Percentiles rank a stretch among this genome's conserved stretches.
These are phyloP conservation scores for Acleris emargana DNA, from an alignment of 2,888 invertebrate genomes.

Conservation along the genomic window DNA sequence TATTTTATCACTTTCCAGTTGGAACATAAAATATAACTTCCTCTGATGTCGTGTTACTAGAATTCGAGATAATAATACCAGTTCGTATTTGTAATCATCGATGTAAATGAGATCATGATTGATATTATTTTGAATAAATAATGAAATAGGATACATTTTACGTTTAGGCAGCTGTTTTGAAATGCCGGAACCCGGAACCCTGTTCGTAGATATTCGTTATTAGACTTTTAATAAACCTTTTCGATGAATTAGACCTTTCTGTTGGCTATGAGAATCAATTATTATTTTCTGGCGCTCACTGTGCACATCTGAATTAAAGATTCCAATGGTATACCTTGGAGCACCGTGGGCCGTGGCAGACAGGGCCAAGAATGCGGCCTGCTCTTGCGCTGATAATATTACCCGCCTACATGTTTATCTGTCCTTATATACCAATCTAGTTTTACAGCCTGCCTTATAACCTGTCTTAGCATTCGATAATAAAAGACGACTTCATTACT, in stretches of 20 bases:
- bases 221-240: not conserved
- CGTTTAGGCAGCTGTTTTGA: slow-evolving; percentile 1
- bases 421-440: slow-evolving; percentile 23
- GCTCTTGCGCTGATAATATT: slow-evolving; percentile 28
- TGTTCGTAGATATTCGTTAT: not conserved
- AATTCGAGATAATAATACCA: slow-evolving; percentile 20
- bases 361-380: slow-evolving; percentile 23
- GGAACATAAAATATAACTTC: slow-evolving; percentile 31
- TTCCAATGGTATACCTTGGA: not conserved
- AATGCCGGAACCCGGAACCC: not conserved
- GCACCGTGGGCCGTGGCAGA: slow-evolving; percentile 12
- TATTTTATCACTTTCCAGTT: slow-evolving; percentile 35
- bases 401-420: slow-evolving; percentile 23
- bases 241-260: not conserved
- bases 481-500: slow-evolving; percentile 30
- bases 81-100: slow-evolving; percentile 13
- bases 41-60: slow-evolving; percentile 24
- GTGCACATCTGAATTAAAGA: not conserved
- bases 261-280: not conserved
- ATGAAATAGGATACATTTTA: slow-evolving; percentile 3
- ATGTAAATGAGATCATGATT: slow-evolving; percentile 17
- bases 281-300: not conserved
- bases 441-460: slow-evolving; percentile 22
- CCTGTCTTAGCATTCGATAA: slow-evolving; percentile 15
- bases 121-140: slow-evolving; percentile 6